phyloP scores from a whole-genome alignment of 1,140 invertebrate genomes.

The Sarcophaga bullata region DNA sequence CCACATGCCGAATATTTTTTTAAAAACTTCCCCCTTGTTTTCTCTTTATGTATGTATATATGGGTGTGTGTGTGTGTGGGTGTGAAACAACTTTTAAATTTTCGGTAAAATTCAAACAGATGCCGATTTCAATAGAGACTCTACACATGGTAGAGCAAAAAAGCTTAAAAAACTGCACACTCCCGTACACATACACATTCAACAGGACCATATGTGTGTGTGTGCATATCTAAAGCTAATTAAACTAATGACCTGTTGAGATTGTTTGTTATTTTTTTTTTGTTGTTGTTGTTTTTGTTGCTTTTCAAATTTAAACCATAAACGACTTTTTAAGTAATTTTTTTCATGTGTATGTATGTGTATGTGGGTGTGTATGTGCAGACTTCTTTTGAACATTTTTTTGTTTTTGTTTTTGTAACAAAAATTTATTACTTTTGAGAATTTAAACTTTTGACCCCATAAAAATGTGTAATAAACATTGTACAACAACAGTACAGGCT shows the following conservation, averaged over 20 bases:
- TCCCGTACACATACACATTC: background rate
- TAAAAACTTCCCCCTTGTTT: background rate
- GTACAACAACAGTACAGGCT: no score
- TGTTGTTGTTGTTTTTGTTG: background rate
- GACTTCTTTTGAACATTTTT: background rate
- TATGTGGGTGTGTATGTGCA: no score
- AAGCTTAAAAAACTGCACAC: background rate
- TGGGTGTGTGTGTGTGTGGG: no score
- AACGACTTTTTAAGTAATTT: no score
- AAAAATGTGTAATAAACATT: constrained; percentile 5
- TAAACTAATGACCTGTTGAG: constrained; percentile 26
- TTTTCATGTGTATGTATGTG: no score
- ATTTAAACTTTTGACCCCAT: constrained; percentile 15
- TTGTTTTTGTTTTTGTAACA: background rate
- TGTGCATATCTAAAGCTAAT: constrained; percentile 8
- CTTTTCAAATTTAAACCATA: background rate
- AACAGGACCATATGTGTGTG: background rate
- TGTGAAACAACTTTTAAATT: background rate
- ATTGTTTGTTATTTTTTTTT: background rate
- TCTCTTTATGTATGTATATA: no score
- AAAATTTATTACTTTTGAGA: constrained; percentile 12
- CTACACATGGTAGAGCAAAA: background rate
- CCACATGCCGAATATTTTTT: no score
- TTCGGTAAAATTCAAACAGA: constrained; percentile 6
- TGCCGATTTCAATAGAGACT: background rate